Conservation (phyloP, 2,797 vertebrate species). For the Helarctos malayanus region DNA sequence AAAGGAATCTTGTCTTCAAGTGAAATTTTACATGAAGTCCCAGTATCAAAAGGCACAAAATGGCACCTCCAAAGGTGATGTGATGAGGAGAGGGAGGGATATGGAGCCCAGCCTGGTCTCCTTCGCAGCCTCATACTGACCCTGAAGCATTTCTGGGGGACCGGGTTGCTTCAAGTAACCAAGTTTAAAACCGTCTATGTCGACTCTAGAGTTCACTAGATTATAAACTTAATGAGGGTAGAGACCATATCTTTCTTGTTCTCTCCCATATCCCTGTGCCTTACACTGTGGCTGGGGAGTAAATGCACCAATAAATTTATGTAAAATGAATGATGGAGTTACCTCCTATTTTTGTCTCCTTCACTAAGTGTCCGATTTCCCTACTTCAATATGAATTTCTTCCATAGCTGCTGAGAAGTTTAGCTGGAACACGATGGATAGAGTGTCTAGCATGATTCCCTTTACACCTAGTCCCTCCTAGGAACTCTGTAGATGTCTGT, state of each 20-base stretch:
- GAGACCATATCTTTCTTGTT: fast-evolving
- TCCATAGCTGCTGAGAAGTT: neutral
- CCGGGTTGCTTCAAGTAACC: neutral
- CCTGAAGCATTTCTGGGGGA: neutral
- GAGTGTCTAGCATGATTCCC: neutral
- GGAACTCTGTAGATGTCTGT: neutral
- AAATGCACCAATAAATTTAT: neutral
- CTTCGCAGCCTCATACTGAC: neutral
- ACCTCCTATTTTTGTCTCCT: neutral
- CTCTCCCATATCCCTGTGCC: neutral
- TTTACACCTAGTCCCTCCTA: neutral
- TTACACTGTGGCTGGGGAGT: neutral
- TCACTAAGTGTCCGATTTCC: neutral
- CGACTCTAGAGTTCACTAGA: neutral
- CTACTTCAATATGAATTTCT: neutral
- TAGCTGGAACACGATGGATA: neutral
- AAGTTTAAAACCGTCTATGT: neutral
- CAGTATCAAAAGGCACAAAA: neutral
- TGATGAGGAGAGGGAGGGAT: neutral
- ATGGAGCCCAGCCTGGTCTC: fast-evolving
- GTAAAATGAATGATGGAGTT: neutral
- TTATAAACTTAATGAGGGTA: neutral
- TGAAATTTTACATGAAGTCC: neutral
- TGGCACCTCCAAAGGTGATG: neutral
- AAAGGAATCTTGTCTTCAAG: neutral